Conservation (phyloP, 2,113 vertebrate genomes). For the Oreochromis tanganicae region DNA sequence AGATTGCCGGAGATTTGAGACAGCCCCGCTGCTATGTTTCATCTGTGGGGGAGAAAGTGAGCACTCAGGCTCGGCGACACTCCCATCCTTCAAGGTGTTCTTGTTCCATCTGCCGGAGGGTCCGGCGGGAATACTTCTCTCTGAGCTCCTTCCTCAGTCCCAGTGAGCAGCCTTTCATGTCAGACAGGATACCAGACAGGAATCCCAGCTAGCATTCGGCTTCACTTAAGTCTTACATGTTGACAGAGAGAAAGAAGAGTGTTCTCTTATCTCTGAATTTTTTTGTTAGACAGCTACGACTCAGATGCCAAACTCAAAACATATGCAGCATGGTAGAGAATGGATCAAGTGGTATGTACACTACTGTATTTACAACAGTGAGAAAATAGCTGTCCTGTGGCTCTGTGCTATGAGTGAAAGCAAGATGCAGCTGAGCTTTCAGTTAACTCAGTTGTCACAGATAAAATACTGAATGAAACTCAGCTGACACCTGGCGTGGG, state of each 20-base stretch:
- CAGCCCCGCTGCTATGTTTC: constrained; percentile 51
- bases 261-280: constrained; percentile 60
- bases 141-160: constrained; percentile 57
- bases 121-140: constrained; percentile 68
- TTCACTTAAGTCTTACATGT: constrained; percentile 67
- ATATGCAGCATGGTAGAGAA: constrained; percentile 22
- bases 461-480: background rate
- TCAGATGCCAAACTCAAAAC: constrained; percentile 58
- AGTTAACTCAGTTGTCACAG: background rate
- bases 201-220: constrained; percentile 66
- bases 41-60: constrained; percentile 48
- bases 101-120: constrained; percentile 66
- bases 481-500: background rate
- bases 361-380: background rate
- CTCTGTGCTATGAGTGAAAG: background rate
- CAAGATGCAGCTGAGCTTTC: background rate
- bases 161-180: constrained; percentile 72
- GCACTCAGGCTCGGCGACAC: constrained; percentile 48
- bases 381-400: background rate
- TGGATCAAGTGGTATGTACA: constrained; percentile 15
- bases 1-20: constrained; percentile 62
- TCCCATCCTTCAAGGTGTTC: constrained; percentile 73
- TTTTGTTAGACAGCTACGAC: constrained; percentile 29
- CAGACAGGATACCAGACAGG: constrained; percentile 71
- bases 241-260: constrained; percentile 60